Evolutionary conservation across 2,797 vertebrate species (phyloP).

Genomic region (Euthynnus affinis): DNA sequence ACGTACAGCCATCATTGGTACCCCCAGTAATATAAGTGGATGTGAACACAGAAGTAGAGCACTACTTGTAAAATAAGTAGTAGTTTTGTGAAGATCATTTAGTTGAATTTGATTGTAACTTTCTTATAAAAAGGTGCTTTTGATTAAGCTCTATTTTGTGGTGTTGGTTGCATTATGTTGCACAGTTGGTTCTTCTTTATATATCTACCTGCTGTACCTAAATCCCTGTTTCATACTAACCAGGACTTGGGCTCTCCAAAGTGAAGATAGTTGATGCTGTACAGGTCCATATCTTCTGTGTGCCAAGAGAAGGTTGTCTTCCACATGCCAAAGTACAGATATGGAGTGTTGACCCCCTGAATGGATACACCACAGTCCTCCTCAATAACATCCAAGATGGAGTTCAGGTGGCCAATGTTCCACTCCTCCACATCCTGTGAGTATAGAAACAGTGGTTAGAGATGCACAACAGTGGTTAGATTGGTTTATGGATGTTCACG

Average conservation of each 20-base stretch:
- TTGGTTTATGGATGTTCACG: background rate
- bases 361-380: constrained; percentile 97
- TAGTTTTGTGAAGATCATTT: background rate
- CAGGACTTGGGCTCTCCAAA: constrained; percentile 99
- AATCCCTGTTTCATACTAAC: constrained; percentile 82
- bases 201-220: background rate
- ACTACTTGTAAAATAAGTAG: background rate
- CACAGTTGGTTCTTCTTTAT: background rate
- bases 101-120: background rate
- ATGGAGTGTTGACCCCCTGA: constrained; percentile 97
- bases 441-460: constrained; percentile 24
- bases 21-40: background rate
- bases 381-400: constrained; percentile 94
- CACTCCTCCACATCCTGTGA: constrained; percentile 93
- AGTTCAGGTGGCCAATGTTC: constrained; percentile 96
- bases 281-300: constrained; percentile 99
- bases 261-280: constrained; percentile 99
- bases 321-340: constrained; percentile 99
- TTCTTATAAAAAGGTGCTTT: background rate
- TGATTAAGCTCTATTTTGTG: background rate
- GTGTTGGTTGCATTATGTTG: background rate
- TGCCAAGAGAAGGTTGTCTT: constrained; percentile 99
- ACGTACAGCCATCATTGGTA: background rate
- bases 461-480: background rate
- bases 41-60: background rate